phyloP scores from a whole-genome alignment of 2,888 invertebrate genomes.

The Onthophagus sagittarius region DNA sequence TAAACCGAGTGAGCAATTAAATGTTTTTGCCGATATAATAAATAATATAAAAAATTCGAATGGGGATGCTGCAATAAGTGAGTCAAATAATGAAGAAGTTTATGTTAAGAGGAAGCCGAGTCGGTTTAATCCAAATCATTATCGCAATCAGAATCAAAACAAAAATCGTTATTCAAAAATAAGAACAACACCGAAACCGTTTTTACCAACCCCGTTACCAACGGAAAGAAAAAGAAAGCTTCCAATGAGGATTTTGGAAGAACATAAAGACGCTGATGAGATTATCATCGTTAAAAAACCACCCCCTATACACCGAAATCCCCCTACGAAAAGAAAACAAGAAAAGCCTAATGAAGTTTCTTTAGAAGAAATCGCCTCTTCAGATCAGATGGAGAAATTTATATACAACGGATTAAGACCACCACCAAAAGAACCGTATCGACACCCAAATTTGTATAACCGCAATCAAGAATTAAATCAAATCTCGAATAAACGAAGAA shows the following conservation, averaged over 20 bases:
- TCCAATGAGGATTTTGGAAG: neutral
- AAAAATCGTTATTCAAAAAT: neutral
- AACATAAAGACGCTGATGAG: conserved; percentile 1
- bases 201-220: conserved; percentile 6
- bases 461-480: conserved; percentile 29
- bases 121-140: too few species aligned
- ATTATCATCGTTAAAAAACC: conserved; percentile 3
- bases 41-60: conserved; percentile 47
- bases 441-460: conserved; percentile 14
- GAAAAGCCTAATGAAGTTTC: neutral
- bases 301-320: neutral
- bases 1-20: conserved; percentile 47
- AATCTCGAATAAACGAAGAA: conserved; percentile 25
- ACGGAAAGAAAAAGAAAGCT: neutral
- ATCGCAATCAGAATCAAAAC: too few species aligned
- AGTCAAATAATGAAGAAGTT: conserved; percentile 5
- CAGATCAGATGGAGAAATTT: neutral
- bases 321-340: neutral
- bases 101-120: neutral
- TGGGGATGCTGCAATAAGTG: neutral
- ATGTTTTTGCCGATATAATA: conserved; percentile 52
- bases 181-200: neutral
- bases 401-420: conserved; percentile 41
- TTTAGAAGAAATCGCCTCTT: neutral
- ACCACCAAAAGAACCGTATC: conserved; percentile 29